Evolutionary conservation across 2,797 vertebrate species (phyloP), one percentile per base, ranked within the genome.

Genomic region (Macrochelys suwanniensis): DNA sequence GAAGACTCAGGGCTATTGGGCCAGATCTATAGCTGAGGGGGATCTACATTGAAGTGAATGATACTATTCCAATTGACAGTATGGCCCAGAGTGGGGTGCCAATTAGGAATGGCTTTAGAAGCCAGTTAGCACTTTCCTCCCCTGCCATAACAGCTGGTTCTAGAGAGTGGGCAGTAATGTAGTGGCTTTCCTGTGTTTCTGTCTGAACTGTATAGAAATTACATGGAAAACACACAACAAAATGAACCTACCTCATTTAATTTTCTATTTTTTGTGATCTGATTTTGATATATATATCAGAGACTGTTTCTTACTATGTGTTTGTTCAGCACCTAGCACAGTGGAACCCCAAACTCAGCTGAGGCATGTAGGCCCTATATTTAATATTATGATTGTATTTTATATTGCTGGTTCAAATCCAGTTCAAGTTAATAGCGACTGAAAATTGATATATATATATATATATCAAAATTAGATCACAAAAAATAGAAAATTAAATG

Each of bases 91-190:
- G 45, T 10, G 45, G 4, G 13, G 1, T 25, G 37, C 79, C 12
- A 65, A 11, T 7, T 0, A 0, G 37, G 85, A 94, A 80, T 49
- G 42, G 23, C 11, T 82, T 37, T 49, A 16, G 9, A 76, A 33
- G 53, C 11, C 59, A n/a, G 59, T 2, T 15, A 45, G 0, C 13
- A 10, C 61, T 80, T 61, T 0, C 5, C 1, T 6, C 2, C 2
- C 4, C 15, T 26, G 7, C 2, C 79, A 6, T n/a, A 1, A 4
- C 56, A 19, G 47, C 25, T 19, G 53, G 37, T 94, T 90, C 87
- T 76, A 71, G 15, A 13, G 68, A 82, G 13, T n/a, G 23, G 28
- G 76, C 57, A 89, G 77, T 47, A 84, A 7, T 47, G 84, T 82
- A 56, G 5, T 17, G 53, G 5, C 78, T 95, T 78, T 89, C 15